phyloP scores from a whole-genome alignment of 2,113 vertebrate species.

The Coptodon bakossiorum region DNA sequence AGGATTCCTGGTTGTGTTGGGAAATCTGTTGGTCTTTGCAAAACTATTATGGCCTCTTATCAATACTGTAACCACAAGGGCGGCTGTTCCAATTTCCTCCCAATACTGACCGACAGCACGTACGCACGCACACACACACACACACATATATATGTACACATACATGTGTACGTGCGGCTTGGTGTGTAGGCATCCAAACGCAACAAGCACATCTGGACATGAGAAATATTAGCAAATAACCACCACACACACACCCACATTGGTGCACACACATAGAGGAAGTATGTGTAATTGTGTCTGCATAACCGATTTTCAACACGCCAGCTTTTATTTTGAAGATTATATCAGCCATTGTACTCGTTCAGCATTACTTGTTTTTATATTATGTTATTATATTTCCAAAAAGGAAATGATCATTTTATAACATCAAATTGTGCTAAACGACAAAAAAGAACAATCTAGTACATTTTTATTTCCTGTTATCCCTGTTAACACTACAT shows the following conservation, averaged over 20 bases:
- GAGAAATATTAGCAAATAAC: background rate
- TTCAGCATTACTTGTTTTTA: background rate
- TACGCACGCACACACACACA: background rate
- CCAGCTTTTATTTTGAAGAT: rapidly evolving
- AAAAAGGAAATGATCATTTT: background rate
- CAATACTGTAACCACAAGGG: background rate
- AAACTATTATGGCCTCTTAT: background rate
- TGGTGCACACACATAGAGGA: background rate
- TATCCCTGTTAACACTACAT: background rate
- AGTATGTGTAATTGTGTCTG: background rate
- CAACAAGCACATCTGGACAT: background rate
- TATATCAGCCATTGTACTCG: background rate
- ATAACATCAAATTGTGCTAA: background rate
- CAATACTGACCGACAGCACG: background rate
- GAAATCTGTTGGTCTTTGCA: background rate
- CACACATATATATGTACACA: background rate
- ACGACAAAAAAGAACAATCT: background rate
- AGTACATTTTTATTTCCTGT: background rate
- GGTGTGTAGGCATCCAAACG: too few relatives aligned
- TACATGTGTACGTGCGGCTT: background rate
- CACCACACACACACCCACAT: background rate
- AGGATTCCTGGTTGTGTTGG: background rate
- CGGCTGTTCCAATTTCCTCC: background rate
- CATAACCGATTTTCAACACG: background rate
- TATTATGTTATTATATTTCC: background rate